Evolutionary conservation across 2,888 invertebrate genomes (phyloP), one percentile per base, ranked within the genome.

Genomic region (Ormyrus pomaceus): DNA sequence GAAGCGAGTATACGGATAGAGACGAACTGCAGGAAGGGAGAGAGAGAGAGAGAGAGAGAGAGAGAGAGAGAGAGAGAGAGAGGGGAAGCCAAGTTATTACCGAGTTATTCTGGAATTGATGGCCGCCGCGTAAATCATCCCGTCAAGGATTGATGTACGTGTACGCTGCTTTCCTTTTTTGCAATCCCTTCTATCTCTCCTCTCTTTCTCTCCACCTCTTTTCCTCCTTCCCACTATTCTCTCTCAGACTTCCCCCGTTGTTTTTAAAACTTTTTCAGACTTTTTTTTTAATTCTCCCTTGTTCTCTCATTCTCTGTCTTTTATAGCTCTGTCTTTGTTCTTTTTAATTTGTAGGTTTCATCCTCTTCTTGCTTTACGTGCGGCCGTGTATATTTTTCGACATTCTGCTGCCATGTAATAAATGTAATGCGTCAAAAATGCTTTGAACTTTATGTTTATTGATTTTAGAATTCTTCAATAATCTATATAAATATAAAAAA

Each of bases 71-170:
- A 58, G 58, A 19, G 51, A 59, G 59, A 59, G 55, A 59, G 46
- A 13, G 48, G 69, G 51, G 62, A 69, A 86, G 86, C 84, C 81
- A 82, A 87, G 87, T 87, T 87, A 87, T 87, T 87, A 87, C 87
- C 87, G 86, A 87, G 87, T 87, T 87, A 87, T 87, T 87, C 86
- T 86, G 86, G 86, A 87, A 87, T 87, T 87, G 87, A 87, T 87
- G 87, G 87, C 86, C 84, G 86, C 84, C 86, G 84, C 86, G 87
- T 88, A 87, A 87, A 88, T 88, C 87, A 87, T 88, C 84, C 86
- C 86, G 87, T 86, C 86, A 85, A 85, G 83, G 84, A 87, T 86
- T 86, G 87, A 87, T 87, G 87, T 86, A 87, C 85, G 86, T 82
- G 83, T 83, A 84, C 82, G 81, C 68, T 80, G 81, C 81, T 82